Evolutionary conservation across 1,140 invertebrate genomes (phyloP).

Genomic region (Zaprionus davidi): DNA sequence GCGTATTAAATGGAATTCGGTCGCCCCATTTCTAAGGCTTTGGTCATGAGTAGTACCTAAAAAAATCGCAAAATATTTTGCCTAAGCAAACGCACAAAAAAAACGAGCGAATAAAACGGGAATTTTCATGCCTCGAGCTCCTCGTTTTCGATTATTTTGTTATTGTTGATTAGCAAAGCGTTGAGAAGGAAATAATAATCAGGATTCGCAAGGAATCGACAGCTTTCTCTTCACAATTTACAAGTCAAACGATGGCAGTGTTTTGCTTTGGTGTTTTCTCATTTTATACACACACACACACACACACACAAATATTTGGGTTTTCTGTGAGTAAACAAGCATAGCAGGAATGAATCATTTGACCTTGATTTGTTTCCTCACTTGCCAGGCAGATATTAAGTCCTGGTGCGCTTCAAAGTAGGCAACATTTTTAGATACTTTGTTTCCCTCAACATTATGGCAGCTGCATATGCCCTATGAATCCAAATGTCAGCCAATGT

Average conservation of each 20-base stretch:
- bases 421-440: slow-evolving; percentile 5
- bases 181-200: slow-evolving; percentile 23
- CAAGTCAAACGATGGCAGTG: slow-evolving; percentile 20
- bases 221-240: slow-evolving; percentile 18
- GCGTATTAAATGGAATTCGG: background rate
- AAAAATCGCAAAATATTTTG: background rate
- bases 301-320: background rate
- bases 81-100: background rate
- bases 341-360: slow-evolving; percentile 18
- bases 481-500: background rate
- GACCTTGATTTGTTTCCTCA: slow-evolving; percentile 30
- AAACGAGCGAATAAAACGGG: background rate
- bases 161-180: slow-evolving; percentile 43
- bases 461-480: background rate
- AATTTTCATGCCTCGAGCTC: slow-evolving; percentile 13
- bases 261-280: slow-evolving; percentile 16
- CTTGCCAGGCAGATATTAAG: background rate
- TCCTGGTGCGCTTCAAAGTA: slow-evolving; percentile 17
- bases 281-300: background rate
- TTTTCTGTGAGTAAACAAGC: slow-evolving; percentile 29
- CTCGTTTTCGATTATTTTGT: slow-evolving; percentile 41
- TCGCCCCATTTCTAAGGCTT: background rate
- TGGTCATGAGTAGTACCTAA: background rate
- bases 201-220: slow-evolving; percentile 8
- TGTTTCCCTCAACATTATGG: background rate